Base-by-base conservation (phyloP, 2,888 invertebrate genomes). In the Petrolisthes cinctipes region DNA sequence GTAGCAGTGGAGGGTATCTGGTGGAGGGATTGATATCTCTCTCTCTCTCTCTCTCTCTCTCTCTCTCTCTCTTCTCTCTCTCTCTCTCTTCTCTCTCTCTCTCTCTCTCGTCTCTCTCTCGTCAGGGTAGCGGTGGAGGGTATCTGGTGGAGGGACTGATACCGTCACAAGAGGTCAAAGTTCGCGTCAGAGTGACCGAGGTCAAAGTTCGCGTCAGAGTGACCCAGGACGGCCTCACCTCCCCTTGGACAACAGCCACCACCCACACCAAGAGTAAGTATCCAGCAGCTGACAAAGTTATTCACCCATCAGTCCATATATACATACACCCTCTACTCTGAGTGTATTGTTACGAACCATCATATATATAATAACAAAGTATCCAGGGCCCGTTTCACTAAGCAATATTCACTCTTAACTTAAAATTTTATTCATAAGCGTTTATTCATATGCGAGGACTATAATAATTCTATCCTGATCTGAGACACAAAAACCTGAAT, bases 181-280 rank as follows among this genome's bases (percentile, higher is more conserved):
- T 83, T 61, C 54, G 84, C 7, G 76, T 86, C 11, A 17, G 66
- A 5, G 71, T 75, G 66, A 56, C 78, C 5, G 53, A 78, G 37
- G 76, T 81, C 53, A 79, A 79, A 53, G 57, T 83, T 61, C 54
- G 84, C 7, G 76, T 86, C 11, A n/a, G 68, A 4, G 66, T 68
- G 56, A 66, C 81, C 14, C 68, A 81, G 23, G 80, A 75, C 11
- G 66, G 57, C 20, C 51, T 7, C 14, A 56, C 17, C 57, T 84
- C 84, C 5, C 81, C 83, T 0, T 87, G 87, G 87, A 66, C 84
- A 5, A 23, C 6, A 53, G 6, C 84, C 75, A 80, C 84, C 37
- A 56, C 79, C 53, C 79, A 71, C 51, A 87, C 87, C 23, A 87
- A 87, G 61, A 75, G 87, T 84, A 61, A 54, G 81, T 80, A n/a